Conservation (phyloP, 2,113 vertebrate species). For the Barbus barbus region DNA sequence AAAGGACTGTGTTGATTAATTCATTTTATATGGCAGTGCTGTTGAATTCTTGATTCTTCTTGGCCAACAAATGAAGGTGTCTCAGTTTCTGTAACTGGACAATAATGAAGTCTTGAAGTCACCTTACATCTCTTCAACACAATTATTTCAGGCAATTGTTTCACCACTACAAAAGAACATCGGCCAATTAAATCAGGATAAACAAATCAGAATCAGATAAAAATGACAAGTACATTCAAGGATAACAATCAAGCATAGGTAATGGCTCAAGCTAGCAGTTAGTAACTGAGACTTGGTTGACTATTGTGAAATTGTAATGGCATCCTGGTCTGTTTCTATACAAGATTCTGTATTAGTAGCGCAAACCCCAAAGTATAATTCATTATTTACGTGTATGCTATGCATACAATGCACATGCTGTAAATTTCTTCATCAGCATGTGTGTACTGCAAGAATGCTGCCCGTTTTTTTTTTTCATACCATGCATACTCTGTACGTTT, state of each 20-base stretch:
- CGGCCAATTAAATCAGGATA: neutral
- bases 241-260: no score
- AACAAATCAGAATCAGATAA: neutral
- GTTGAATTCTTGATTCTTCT: neutral
- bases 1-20: neutral
- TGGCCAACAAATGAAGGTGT: neutral
- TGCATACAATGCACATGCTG: neutral
- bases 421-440: neutral
- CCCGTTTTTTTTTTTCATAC: neutral
- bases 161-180: neutral
- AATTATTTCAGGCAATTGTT: neutral
- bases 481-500: neutral
- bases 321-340: neutral
- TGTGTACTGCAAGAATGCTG: neutral
- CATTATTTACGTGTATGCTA: neutral
- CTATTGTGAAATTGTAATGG: neutral
- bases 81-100: no score
- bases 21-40: neutral
- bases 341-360: neutral
- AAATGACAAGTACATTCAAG: neutral
- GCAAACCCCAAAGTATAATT: no score
- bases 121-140: neutral
- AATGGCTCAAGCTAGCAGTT: neutral
- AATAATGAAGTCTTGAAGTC: neutral
- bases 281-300: neutral